phyloP scores from a whole-genome alignment of 35 echinoderm and acorn worm species.

The Heliocidaris erythrogramma region DNA sequence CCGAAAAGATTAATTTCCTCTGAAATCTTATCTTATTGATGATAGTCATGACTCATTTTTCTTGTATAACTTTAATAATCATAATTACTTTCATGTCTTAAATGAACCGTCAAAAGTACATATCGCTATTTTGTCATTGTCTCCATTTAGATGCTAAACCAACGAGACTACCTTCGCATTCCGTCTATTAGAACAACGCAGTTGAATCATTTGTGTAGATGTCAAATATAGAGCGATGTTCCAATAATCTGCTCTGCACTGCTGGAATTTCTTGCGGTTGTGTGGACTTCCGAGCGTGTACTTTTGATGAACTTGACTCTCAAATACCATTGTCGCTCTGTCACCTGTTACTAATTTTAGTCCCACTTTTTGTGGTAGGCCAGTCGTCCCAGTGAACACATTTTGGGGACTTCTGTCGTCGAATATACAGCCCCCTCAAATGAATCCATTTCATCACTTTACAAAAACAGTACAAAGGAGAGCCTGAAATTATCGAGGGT shows the following conservation, averaged over 20 bases:
- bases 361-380: background rate
- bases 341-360: constrained; percentile 38
- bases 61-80: background rate
- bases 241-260: background rate
- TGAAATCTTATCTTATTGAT: background rate
- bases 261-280: constrained; percentile 27
- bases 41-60: background rate
- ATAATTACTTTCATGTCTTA: background rate
- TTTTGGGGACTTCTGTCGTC: background rate
- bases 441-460: background rate
- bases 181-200: background rate
- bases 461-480: background rate
- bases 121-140: background rate
- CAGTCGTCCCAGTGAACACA: background rate
- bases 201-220: constrained; percentile 23
- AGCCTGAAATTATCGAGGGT: background rate
- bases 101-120: background rate
- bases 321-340: background rate
- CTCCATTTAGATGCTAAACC: constrained; percentile 2
- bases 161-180: background rate
- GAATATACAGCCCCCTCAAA: background rate
- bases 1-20: background rate
- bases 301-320: constrained; percentile 35
- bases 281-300: constrained; percentile 25
- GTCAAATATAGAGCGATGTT: constrained; percentile 32